Conservation (phyloP, 2,888 invertebrate genomes). For the Torymus auratus region DNA sequence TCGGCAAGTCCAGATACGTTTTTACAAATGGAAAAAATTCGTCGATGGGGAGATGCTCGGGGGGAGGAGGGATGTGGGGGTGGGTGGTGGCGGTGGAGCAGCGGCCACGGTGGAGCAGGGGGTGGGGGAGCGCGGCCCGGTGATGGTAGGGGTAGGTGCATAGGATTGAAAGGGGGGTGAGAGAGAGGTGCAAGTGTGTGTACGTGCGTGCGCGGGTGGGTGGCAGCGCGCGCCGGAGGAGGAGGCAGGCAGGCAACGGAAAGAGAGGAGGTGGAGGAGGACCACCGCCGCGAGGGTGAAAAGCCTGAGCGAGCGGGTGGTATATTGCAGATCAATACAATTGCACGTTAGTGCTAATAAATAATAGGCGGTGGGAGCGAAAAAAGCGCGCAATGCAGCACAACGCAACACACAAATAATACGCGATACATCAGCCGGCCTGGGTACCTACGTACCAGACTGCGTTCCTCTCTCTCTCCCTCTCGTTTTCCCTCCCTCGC, state of each 20-base stretch:
- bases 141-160: slow-evolving; percentile 24
- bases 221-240: slow-evolving; percentile 47
- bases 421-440: slow-evolving; percentile 76
- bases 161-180: slow-evolving; percentile 54
- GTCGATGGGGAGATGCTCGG: slow-evolving; percentile 70
- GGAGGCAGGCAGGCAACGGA: slow-evolving; percentile 15
- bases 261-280: slow-evolving; percentile 42
- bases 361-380: slow-evolving; percentile 76
- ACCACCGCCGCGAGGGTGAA: slow-evolving; percentile 61
- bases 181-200: not conserved
- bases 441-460: slow-evolving; percentile 69
- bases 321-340: slow-evolving; percentile 77
- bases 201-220: slow-evolving; percentile 27
- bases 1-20: slow-evolving; percentile 75
- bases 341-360: slow-evolving; percentile 78
- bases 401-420: slow-evolving; percentile 75
- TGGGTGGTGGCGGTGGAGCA: slow-evolving; percentile 11
- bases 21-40: slow-evolving; percentile 75
- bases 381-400: slow-evolving; percentile 77
- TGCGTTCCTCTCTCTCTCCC: slow-evolving; percentile 55
- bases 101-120: slow-evolving; percentile 17
- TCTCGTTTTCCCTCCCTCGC: slow-evolving; percentile 59
- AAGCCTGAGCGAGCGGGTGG: slow-evolving; percentile 67
- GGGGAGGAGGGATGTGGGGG: slow-evolving; percentile 57
- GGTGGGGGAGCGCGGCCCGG: slow-evolving; percentile 25